These are phyloP conservation scores for Subacronicta megacephala DNA, from an alignment of 2,888 invertebrate species.

Conservation along the genomic window DNA sequence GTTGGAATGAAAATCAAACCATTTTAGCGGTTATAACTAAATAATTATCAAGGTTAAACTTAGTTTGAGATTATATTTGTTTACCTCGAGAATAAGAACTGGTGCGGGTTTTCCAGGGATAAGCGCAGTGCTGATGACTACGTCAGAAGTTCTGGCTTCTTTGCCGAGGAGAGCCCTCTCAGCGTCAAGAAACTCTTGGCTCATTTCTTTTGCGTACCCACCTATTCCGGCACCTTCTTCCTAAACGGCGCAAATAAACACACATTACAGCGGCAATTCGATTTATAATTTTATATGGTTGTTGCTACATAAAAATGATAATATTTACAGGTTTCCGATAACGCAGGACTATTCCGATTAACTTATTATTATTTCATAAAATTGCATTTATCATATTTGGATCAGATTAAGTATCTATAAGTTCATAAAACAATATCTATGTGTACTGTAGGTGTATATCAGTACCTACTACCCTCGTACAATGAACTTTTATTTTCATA, in stretches of 20 bases:
- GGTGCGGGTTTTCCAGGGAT: slow-evolving; percentile 97
- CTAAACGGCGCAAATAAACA: slow-evolving; percentile 67
- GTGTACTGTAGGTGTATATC: too few species aligned
- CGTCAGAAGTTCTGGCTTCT: slow-evolving; percentile 95
- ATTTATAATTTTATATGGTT: slow-evolving; percentile 9
- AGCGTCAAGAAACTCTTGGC: slow-evolving; percentile 95
- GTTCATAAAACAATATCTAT: too few species aligned
- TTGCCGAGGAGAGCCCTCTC: slow-evolving; percentile 96
- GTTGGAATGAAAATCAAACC: background rate
- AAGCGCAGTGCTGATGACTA: slow-evolving; percentile 96
- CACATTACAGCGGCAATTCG: slow-evolving; percentile 36
- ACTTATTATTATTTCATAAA: background rate
- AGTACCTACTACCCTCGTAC: too few species aligned
- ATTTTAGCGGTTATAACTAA: background rate
- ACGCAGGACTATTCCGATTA: background rate
- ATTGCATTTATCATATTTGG: background rate
- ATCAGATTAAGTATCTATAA: too few species aligned
- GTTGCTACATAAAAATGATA: slow-evolving; percentile 2
- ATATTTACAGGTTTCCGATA: background rate
- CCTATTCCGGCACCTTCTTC: slow-evolving; percentile 93
- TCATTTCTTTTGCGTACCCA: slow-evolving; percentile 94
- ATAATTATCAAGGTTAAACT: too few species aligned
- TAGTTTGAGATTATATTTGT: background rate
- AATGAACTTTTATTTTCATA: too few species aligned
- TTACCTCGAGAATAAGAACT: slow-evolving; percentile 93